These are phyloP conservation scores for Steromphala cineraria DNA, from an alignment of 2,888 invertebrate species.

Conservation along the genomic window DNA sequence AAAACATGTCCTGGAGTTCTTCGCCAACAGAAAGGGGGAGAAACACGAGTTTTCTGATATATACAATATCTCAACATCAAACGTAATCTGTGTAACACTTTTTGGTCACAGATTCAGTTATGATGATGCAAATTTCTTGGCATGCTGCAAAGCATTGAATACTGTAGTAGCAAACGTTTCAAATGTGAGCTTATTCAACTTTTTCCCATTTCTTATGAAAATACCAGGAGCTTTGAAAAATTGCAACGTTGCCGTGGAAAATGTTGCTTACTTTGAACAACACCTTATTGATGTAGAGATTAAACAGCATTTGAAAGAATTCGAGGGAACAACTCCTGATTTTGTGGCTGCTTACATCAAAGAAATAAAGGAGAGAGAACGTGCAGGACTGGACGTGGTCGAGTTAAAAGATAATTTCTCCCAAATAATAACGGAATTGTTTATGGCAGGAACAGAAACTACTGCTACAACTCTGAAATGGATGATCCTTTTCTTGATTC, in stretches of 20 bases:
- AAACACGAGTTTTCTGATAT: not conserved
- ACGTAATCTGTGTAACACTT: conserved; percentile 16
- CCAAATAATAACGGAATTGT: conserved; percentile 44
- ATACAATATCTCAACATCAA: not conserved
- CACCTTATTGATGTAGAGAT: not conserved
- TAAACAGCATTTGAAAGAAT: not conserved
- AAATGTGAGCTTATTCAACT: not conserved
- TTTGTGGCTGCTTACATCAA: conserved; percentile 14
- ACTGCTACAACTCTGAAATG: conserved; percentile 90
- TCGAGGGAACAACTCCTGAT: conserved; percentile 14
- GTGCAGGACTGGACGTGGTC: not conserved
- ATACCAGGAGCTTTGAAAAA: conserved; percentile 22
- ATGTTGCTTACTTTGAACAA: not conserved
- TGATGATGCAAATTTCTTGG: not conserved
- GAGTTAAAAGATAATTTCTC: conserved; percentile 27
- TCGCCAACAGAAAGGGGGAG: conserved; percentile 5
- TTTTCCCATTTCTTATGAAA: conserved; percentile 16
- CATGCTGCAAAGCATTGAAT: not conserved
- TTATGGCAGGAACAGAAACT: conserved; percentile 79
- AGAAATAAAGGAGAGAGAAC: conserved; percentile 24
- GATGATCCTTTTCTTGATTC: conserved; percentile 86
- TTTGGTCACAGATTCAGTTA: conserved; percentile 27
- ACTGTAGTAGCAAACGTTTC: not conserved
- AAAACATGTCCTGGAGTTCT: not conserved
- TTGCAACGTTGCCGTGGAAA: not conserved